phyloP scores from a whole-genome alignment of 2,113 vertebrate species.

The Gulo gulo region DNA sequence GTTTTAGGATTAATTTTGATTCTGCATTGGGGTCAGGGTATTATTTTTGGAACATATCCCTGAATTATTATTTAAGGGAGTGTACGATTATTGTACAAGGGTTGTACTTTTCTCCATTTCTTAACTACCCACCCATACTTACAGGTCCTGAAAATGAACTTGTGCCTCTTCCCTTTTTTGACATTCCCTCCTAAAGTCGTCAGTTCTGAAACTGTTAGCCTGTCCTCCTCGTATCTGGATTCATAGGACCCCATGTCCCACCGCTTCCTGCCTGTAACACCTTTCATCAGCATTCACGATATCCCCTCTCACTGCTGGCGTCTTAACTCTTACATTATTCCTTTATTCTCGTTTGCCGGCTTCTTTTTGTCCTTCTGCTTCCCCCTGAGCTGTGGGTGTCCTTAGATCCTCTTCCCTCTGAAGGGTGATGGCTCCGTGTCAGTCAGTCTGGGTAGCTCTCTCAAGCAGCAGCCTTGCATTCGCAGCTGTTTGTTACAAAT shows the following conservation, averaged over 20 bases:
- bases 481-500: background rate
- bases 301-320: background rate
- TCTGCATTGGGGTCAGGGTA: background rate
- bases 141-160: background rate
- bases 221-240: background rate
- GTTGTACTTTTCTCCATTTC: background rate
- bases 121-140: background rate
- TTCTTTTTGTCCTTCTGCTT: background rate
- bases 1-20: background rate
- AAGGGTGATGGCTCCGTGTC: too few species aligned
- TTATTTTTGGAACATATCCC: background rate
- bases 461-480: background rate
- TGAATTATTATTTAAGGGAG: background rate
- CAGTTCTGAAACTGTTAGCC: background rate
- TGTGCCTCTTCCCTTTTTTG: background rate
- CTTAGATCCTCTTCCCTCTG: background rate
- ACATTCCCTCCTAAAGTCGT: background rate
- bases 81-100: background rate
- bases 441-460: background rate
- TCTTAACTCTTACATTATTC: background rate
- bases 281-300: background rate
- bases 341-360: background rate
- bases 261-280: background rate
- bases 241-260: fast-evolving
- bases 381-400: background rate